Base-by-base conservation (phyloP, 2,888 invertebrate genomes). In the Gerosis bhagava region DNA sequence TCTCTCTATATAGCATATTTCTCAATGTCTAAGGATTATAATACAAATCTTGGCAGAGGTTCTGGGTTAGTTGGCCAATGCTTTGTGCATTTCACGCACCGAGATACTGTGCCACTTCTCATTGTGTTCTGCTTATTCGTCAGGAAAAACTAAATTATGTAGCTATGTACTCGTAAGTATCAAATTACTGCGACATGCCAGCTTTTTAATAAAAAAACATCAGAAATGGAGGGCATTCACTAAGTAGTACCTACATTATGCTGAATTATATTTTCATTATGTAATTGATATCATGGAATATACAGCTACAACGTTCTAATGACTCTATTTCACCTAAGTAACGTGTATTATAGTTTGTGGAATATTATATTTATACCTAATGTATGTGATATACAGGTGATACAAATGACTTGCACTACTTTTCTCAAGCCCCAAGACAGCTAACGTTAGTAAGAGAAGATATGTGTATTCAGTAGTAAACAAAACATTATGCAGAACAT, bases 131-230 rank as follows among this genome's bases (percentile, higher is more conserved):
- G 24, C 7, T 45, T 39, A 45, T 39, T 39, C 31, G 31, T 45
- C 45, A 45, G 37, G 37, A 22, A 39, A 45, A 39, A 37, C 10
- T 37, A 45, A 37, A 45, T 39, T 32, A 45, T 45, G 17, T 31
- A 36, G 29, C n/a, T n/a, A n/a, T n/a, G n/a, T n/a, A n/a, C n/a
- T n/a, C n/a, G 37, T 39, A 39, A 39, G 37, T 32, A 25, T 32
- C 45, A 45, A 45, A 45, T 39, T 32, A 45, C 45, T 45, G 45
- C 45, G 31, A 45, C 45, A 45, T 45, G 45, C 45, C 45, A 39
- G 45, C 37, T 39, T 37, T 31, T 39, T 28, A 39, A 31, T 45
- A 3, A 45, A n/a, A n/a, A 45, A 39, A 45, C 31, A 32, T 39
- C 31, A 37, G 21, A 43, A 28, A 45, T 37, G 11, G 44, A 45